Conservation (phyloP, 2,113 vertebrate species). For the Pimephales promelas region DNA sequence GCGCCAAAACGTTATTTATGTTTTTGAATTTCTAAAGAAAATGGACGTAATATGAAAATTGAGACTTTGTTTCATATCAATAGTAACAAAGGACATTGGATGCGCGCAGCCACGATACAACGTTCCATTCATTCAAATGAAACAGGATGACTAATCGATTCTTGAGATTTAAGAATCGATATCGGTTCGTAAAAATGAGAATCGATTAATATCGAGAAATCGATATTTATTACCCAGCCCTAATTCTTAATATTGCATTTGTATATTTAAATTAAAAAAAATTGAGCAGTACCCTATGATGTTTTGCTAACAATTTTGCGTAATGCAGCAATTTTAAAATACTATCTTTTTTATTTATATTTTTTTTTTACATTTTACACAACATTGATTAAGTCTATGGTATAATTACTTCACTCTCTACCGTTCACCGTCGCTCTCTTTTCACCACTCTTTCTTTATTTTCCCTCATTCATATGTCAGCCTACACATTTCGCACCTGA, state of each 20-base stretch:
- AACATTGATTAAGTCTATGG: not conserved
- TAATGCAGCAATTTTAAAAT: not conserved
- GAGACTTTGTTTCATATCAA: too few species aligned
- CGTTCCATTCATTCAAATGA: too few species aligned
- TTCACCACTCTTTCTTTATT: slow-evolving; percentile 25
- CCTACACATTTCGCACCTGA: slow-evolving; percentile 2
- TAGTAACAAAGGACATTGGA: too few species aligned
- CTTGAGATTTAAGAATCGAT: too few species aligned
- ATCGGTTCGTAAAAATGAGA: too few species aligned
- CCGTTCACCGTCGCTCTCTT: not conserved
- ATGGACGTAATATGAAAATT: too few species aligned
- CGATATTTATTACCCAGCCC: too few species aligned
- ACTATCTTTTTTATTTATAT: not conserved
- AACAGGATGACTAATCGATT: too few species aligned
- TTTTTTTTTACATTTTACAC: not conserved
- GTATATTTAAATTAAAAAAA: not conserved
- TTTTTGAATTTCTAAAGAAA: too few species aligned
- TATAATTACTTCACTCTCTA: not conserved
- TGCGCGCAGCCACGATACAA: too few species aligned
- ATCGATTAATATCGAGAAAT: too few species aligned
- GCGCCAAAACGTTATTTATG: too few species aligned
- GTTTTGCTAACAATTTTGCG: not conserved
- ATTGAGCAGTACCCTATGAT: not conserved
- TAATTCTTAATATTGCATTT: not conserved
- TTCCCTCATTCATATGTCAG: slow-evolving; percentile 35